phyloP scores from a whole-genome alignment of 2,888 invertebrate species.

The Ceratothoa steindachneri region DNA sequence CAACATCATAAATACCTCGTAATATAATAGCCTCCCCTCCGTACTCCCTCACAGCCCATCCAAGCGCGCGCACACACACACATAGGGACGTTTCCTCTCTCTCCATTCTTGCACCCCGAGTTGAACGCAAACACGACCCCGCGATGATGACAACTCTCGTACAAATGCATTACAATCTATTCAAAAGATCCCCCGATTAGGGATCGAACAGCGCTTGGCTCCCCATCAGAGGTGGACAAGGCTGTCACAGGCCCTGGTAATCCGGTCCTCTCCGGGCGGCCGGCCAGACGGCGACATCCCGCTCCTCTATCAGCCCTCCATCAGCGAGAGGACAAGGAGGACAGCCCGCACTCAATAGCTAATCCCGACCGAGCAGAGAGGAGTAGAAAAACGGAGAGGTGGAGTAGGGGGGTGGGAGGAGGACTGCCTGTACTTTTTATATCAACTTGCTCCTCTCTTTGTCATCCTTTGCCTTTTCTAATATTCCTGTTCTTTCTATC shows the following conservation, averaged over 20 bases:
- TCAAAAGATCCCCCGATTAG: not conserved
- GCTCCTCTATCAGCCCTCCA: not conserved
- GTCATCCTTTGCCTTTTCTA: too few species aligned
- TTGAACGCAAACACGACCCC: not conserved
- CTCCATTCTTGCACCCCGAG: too few species aligned
- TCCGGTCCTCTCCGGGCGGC: too few species aligned
- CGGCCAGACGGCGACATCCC: not conserved
- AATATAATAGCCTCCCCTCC: not conserved
- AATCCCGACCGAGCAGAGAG: not conserved
- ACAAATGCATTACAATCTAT: conserved; percentile 3
- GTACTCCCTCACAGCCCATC: not conserved
- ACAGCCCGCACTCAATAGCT: not conserved
- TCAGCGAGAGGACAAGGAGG: not conserved
- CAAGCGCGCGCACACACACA: not conserved
- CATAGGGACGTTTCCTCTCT: too few species aligned
- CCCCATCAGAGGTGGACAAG: too few species aligned
- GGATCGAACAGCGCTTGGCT: not conserved
- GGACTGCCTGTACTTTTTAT: too few species aligned
- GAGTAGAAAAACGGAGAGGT: too few species aligned
- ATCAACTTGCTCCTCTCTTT: too few species aligned
- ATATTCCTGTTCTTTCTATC: too few species aligned
- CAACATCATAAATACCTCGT: not conserved
- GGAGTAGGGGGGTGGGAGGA: too few species aligned
- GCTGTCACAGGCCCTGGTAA: too few species aligned
- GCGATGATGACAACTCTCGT: not conserved